These are phyloP conservation scores for Allophyes oxyacanthae DNA, from an alignment of 2,888 invertebrate species.

Conservation along the genomic window DNA sequence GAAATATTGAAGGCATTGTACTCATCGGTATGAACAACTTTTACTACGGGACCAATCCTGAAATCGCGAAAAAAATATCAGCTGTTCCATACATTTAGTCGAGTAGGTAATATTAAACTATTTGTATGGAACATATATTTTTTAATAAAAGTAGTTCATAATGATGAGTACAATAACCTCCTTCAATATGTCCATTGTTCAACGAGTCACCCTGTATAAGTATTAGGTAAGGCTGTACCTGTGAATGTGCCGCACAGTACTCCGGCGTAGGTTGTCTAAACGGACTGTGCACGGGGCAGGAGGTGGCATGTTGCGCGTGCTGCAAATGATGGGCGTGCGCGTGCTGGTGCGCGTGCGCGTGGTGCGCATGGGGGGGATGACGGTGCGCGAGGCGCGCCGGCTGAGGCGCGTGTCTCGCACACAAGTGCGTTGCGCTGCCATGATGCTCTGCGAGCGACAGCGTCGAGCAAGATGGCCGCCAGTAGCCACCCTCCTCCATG, in stretches of 20 bases:
- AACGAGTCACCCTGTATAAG: no score
- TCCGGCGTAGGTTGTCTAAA: conserved; percentile 90
- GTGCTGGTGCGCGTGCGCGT: conserved; percentile 83
- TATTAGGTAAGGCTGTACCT: conserved; percentile 67
- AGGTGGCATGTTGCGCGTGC: conserved; percentile 82
- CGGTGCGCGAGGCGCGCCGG: conserved; percentile 80
- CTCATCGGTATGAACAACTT: no score
- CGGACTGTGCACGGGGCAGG: conserved; percentile 94
- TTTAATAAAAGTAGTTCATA: no score
- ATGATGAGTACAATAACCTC: no score
- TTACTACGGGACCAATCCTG: no score
- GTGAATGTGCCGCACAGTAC: conserved; percentile 85
- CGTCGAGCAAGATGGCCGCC: conserved; percentile 87
- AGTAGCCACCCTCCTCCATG: conserved; percentile 87
- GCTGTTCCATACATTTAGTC: no score
- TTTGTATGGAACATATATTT: no score
- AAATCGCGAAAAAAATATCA: no score
- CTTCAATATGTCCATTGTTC: no score
- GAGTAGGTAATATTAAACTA: no score
- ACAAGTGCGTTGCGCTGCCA: conserved; percentile 83
- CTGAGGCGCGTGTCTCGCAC: conserved; percentile 83
- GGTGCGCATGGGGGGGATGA: conserved; percentile 82
- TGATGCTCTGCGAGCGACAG: conserved; percentile 86
- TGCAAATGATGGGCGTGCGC: conserved; percentile 82
- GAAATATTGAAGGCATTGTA: no score